Base-by-base conservation (phyloP, 2,113 vertebrate genomes). In the Brachionichthys hirsutus region DNA sequence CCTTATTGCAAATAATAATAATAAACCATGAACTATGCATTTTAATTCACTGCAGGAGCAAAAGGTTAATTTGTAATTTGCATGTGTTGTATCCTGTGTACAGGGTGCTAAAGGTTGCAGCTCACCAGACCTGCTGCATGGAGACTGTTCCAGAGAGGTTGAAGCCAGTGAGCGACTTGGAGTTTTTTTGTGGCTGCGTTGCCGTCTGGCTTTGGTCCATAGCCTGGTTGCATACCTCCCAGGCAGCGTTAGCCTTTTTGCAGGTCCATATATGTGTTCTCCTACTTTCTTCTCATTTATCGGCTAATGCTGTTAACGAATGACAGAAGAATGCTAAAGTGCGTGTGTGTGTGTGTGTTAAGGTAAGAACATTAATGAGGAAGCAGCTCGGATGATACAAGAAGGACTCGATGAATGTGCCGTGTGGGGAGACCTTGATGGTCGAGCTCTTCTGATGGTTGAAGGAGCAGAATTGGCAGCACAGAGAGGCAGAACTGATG, bases 361-460 rank as follows among this genome's bases (percentile, higher is more conserved):
- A 91, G 90, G 85, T 54, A 70, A 67, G 14, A 87, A 92, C 4
- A 73, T 91, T 54, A 75, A 92, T 64, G 66, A 80, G 15, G 93
- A 94, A 55, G 74, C 84, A 12, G 69, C 82, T 60, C 76, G 41
- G 49, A 62, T 94, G 63, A 81, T 98, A 80, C 79, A 89, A 46
- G 92, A 95, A 72, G 91, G 85, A 16, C 83, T 93, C 9, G 11
- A 67, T 60, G 94, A 98, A 57, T 93, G 94, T 62, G 80, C 88
- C 40, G 73, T 58, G n/a, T 93, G 93, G 81, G 90, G 88, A 34
- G 93, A 97, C 73, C 52, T 14, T 1, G 93, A 95, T 74, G 84
- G 81, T 44, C 91, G 92, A 70, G 92, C 94, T 48, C 88, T 94
- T 71, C 77, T 97, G 38, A 88, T 96, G 86, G 77, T 96, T 18